Evolutionary conservation across 2,797 vertebrate species (phyloP), one percentile per base, ranked within the genome.

Genomic region (Gymnopithys bicolor): DNA sequence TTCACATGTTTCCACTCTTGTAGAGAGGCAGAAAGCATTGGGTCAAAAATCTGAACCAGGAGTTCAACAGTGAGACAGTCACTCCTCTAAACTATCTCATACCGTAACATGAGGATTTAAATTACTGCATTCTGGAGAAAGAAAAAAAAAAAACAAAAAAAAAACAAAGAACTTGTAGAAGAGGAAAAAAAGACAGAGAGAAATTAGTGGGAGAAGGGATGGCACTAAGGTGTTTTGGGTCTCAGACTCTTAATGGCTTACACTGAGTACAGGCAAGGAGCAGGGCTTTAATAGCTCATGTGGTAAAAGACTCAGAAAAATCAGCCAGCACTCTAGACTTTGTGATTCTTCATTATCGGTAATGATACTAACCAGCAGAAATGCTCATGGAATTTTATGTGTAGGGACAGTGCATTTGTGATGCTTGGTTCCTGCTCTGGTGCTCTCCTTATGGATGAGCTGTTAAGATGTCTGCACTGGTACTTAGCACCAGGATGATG

Each of bases 401-500:
- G 7, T 22, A 24, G 2, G 1, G 45, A 23, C 13, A 25, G 37
- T 0, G 0, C 37, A 62, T 55, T 59, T 27, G 15, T 68, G 45
- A 25, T 71, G 4, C 4, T 30, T 67, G n/a, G 13, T 33, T 82
- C 76, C 46, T 51, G 23, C 32, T 45, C 30, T 49, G 79, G 15
- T 67, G 49, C 21, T 84, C 19, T 49, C 4, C 3, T 16, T 60
- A 53, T 64, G 51, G 19, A 8, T 23, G 30, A n/a, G 13, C 22
- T 3, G 0, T 45, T 39, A 37, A 27, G 21, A 45, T 60, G 39
- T 13, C 12, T 28, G 28, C 11, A 11, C 21, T 41, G n/a, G 8
- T 33, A 24, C 21, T 59, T 41, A 83, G 39, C 28, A 41, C 7
- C 13, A 13, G 11, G 2, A 1, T 32, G 79, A 37, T 60, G 39